Evolutionary conservation across 2,113 vertebrate genomes (phyloP).

Genomic region (Tretioscincus oriximinensis): DNA sequence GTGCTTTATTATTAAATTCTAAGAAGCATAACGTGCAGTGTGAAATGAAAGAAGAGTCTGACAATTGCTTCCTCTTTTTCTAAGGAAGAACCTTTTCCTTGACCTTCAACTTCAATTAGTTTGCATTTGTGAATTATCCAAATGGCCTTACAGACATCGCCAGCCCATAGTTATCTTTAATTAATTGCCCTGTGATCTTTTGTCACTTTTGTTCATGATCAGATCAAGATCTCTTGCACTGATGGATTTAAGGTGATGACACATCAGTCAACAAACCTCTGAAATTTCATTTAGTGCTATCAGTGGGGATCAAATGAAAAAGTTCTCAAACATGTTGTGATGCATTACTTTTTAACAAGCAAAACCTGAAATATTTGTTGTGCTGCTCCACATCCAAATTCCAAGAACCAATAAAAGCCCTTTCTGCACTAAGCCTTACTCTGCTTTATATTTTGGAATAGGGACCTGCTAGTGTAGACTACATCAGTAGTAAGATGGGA

Average conservation of each 20-base stretch:
- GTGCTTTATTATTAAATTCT: background rate
- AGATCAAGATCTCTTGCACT: slow-evolving; percentile 2
- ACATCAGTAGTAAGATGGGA: too few relatives aligned
- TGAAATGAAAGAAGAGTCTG: slow-evolving; percentile 1
- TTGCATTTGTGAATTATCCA: slow-evolving; percentile 28
- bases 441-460: too few relatives aligned
- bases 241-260: background rate
- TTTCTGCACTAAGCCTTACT: too few relatives aligned
- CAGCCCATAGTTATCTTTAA: slow-evolving; percentile 35
- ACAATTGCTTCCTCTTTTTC: background rate
- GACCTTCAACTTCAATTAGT: slow-evolving; percentile 39
- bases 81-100: background rate
- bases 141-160: slow-evolving; percentile 30
- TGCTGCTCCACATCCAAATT: too few relatives aligned
- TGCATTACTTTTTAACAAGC: too few relatives aligned
- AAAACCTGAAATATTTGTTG: too few relatives aligned
- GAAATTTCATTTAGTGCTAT: background rate
- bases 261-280: background rate
- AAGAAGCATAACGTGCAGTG: slow-evolving; percentile 19
- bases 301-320: too few relatives aligned
- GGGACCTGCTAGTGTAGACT: too few relatives aligned
- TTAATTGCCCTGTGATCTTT: slow-evolving; percentile 35
- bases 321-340: too few relatives aligned
- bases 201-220: slow-evolving; percentile 19
- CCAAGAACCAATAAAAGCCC: too few relatives aligned